Evolutionary conservation across 2,888 invertebrate species (phyloP), one percentile per base, ranked within the genome.

Genomic region (Unio pictorum): DNA sequence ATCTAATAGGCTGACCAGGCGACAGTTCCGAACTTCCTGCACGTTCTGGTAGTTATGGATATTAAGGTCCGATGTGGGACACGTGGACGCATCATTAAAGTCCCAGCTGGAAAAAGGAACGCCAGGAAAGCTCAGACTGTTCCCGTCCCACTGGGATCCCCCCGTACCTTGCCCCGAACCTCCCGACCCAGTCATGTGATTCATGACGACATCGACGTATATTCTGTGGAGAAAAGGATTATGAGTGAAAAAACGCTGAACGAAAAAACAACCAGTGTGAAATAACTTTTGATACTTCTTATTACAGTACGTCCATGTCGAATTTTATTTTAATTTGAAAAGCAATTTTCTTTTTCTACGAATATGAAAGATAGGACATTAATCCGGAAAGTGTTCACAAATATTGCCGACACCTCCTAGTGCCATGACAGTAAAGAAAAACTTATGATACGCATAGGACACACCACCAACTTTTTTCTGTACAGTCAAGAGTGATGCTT

Each of bases 191-290:
- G 94, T 93, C 96, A 96, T 96, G 89, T 97, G 96, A 89, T 97
- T 97, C 72, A 96, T 92, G n/a, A 97, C 92, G 0, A 93, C 92
- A 84, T 95, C 95, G 0, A 93, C 94, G 88, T 94, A 95, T 81
- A 96, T 94, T 84, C 96, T 93, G 88, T n/a, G 81, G 64, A 54
- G 67, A n/a, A 64, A 34, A 64, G 45, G 6, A 18, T 26, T 2
- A 26, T 61, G 7, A 61, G 3, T 61, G 28, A 15, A 0, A 7
- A 45, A 45, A 45, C 15, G 45, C 45, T 3, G 15, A 45, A 45
- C 11, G 15, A 15, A 45, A 45, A 45, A 11, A 45, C 45, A 15
- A 11, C 3, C 4, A 11, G 15, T 45, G 15, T 45, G 3, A 45
- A 45, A 15, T 45, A 45, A 11, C 15, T 8, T 34, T 45, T 45